A percentile compares a stretch with the other conserved stretches of the same genome.
Evolutionary conservation across 2,797 vertebrate species (phyloP).

Genomic region (Odontamblyopus rebecca): DNA sequence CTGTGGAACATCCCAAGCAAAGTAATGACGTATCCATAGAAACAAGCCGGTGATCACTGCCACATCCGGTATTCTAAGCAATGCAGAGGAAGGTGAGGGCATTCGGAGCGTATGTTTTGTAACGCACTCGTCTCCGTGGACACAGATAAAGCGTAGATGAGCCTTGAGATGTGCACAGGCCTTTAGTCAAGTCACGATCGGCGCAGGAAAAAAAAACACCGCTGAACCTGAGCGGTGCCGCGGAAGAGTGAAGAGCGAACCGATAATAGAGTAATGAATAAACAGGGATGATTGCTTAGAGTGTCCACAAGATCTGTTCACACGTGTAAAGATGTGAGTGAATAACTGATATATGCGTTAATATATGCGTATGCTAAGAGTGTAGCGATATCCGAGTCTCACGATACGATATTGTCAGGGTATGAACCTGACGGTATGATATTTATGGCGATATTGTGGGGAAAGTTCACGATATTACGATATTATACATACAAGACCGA

Average conservation of each 20-base stretch:
- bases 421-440: no score
- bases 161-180: not conserved
- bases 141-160: slow-evolving; percentile 10
- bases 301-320: not conserved
- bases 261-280: not conserved
- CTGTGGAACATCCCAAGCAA: no score
- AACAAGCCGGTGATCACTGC: slow-evolving; percentile 4
- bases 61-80: slow-evolving; percentile 1
- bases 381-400: no score
- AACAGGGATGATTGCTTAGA: not conserved
- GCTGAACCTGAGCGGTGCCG: slow-evolving; percentile 23
- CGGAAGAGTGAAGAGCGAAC: not conserved
- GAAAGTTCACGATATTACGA: no score
- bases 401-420: no score
- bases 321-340: no score
- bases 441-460: no score
- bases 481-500: no score
- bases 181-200: slow-evolving; percentile 17
- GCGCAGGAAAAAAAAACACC: slow-evolving; percentile 9
- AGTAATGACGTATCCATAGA: no score
- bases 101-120: not conserved
- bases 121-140: slow-evolving; percentile 5
- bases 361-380: no score
- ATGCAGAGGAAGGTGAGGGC: not conserved
- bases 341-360: no score